phyloP scores from a whole-genome alignment of 2,113 vertebrate genomes.

The Salvator merianae region DNA sequence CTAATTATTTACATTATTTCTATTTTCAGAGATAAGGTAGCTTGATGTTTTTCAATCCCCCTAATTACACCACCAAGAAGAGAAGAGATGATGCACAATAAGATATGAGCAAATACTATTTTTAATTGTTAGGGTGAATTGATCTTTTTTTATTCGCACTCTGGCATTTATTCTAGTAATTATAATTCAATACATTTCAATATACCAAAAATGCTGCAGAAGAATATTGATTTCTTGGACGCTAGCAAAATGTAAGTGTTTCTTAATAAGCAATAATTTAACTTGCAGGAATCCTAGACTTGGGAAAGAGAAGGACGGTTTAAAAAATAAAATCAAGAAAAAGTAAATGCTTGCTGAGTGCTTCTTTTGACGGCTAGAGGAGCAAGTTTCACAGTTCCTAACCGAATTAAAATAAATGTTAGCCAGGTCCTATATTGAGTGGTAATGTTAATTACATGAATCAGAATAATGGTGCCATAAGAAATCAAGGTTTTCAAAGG shows the following conservation, averaged over 20 bases:
- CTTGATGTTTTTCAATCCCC: neutral
- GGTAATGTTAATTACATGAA: neutral
- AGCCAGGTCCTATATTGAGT: too few relatives aligned
- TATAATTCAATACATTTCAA: conserved; percentile 18
- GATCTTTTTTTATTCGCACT: conserved; percentile 18
- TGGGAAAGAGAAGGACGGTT: neutral
- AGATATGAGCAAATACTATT: neutral
- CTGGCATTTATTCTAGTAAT: conserved; percentile 26
- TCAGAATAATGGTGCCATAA: too few relatives aligned
- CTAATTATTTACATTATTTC: conserved; percentile 15
- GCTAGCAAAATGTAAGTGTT: neutral
- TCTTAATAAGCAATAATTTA: conserved; percentile 7
- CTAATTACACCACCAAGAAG: neutral
- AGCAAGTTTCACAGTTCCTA: neutral
- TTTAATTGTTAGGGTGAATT: conserved; percentile 8
- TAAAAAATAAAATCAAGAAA: neutral
- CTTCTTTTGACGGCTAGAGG: neutral
- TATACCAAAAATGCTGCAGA: neutral
- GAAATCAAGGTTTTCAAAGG: neutral
- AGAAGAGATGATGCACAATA: neutral
- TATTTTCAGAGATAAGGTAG: neutral
- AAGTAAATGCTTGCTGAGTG: neutral
- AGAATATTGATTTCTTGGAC: conserved; percentile 7
- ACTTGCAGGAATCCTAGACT: neutral
- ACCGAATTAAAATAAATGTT: neutral